These are phyloP conservation scores for Agonum fuliginosum DNA, from an alignment of 2,888 invertebrate species.

Conservation along the genomic window DNA sequence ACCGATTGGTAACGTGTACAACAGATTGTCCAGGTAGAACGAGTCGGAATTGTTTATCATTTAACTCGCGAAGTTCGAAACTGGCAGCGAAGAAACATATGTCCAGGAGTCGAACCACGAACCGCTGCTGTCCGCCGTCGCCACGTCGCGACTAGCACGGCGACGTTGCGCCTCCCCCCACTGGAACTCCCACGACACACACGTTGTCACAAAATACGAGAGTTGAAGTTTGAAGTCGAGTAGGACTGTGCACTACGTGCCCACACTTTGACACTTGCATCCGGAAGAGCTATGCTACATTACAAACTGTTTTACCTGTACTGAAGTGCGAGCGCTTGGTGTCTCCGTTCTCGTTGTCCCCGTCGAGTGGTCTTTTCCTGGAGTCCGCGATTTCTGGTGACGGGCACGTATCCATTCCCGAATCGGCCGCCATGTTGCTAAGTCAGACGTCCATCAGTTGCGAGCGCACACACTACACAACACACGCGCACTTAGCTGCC, in stretches of 20 bases:
- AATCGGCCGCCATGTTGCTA: slow-evolving; percentile 91
- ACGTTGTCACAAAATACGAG: slow-evolving; percentile 7
- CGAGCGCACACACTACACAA: slow-evolving; percentile 61
- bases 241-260: background rate
- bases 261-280: background rate
- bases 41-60: slow-evolving; percentile 70
- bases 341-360: slow-evolving; percentile 90
- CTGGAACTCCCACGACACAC: slow-evolving; percentile 7
- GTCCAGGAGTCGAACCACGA: slow-evolving; percentile 54
- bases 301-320: slow-evolving; percentile 80
- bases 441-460: slow-evolving; percentile 65
- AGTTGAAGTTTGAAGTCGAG: background rate
- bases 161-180: slow-evolving; percentile 12
- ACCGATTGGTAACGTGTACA: slow-evolving; percentile 70
- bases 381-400: slow-evolving; percentile 94
- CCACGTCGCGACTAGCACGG: slow-evolving; percentile 46
- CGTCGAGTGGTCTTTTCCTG: slow-evolving; percentile 91
- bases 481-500: slow-evolving; percentile 1
- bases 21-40: slow-evolving; percentile 70
- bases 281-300: background rate
- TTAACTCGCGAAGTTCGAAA: slow-evolving; percentile 63
- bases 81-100: slow-evolving; percentile 49
- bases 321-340: slow-evolving; percentile 93
- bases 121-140: slow-evolving; percentile 50
- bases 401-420: slow-evolving; percentile 95